Evolutionary conservation across 2,113 vertebrate species (phyloP), one percentile per base, ranked within the genome.

Genomic region (Eublepharis macularius): DNA sequence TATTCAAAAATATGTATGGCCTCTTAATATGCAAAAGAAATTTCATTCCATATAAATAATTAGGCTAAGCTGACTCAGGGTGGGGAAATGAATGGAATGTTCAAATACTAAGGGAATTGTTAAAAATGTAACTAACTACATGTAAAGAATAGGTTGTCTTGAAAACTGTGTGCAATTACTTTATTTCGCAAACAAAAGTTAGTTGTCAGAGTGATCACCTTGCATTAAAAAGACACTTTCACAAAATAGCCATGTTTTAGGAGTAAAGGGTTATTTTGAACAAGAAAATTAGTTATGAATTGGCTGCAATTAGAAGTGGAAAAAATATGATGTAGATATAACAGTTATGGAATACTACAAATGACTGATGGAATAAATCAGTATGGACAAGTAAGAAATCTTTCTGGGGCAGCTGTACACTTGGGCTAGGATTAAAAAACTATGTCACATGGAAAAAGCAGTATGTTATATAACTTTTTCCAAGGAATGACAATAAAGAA

Each of bases 321-420:
- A 90, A 63, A 49, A 92, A 69, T 86, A 57, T 13, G 51, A 12
- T 14, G n/a, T 78, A 86, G 39, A 88, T 81, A 76, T 80, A 36
- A 77, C 63, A 78, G 6, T 10, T 86, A 57, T 91, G 81, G 90
- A 79, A 87, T 51, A 16, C 65, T 90, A 3, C 83, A 77, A 73
- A 36, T 92, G 91, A 85, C 66, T 63, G n/a, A 77, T 94, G 32
- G 16, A 77, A 57, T 63, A 74, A 76, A 87, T 92, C 39, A 85
- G 76, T 76, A 88, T 87, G 16, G 4, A 77, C 19, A 80, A 51
- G 70, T 82, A 77, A 83, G 16, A 47, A 86, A 81, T 84, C 41
- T 91, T 90, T 92, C 43, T 81, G 43, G 39, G 49, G 17, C 41
- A 49, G 79, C 72, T 87, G 45, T 43, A 47, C 39, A 41, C 65